Conservation (phyloP, 2,888 invertebrate species). For the Lacanobia oleracea region DNA sequence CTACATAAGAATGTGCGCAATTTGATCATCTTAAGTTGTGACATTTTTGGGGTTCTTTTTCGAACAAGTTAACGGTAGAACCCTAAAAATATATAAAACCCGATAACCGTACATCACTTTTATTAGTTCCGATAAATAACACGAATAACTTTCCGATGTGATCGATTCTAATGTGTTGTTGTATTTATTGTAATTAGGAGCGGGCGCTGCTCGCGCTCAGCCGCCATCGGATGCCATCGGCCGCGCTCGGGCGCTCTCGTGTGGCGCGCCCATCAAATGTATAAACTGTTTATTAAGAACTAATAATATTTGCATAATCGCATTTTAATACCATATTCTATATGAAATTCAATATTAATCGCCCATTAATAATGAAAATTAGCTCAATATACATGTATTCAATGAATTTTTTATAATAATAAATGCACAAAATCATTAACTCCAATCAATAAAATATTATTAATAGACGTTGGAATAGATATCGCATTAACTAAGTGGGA, state of each 20-base stretch:
- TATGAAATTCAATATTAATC: conserved; percentile 88
- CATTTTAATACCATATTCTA: conserved; percentile 83
- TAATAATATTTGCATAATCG: conserved; percentile 90
- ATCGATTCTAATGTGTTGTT: conserved; percentile 88
- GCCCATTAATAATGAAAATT: conserved; percentile 86
- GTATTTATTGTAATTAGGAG: conserved; percentile 89
- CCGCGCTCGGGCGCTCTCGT: conserved; percentile 67
- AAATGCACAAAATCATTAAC: conserved; percentile 81
- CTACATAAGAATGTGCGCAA: conserved; percentile 24
- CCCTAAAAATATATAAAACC: conserved; percentile 79
- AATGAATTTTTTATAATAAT: conserved; percentile 78
- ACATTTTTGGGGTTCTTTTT: conserved; percentile 38
- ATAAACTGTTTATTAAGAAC: conserved; percentile 88
- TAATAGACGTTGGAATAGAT: conserved; percentile 74
- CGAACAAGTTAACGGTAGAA: conserved; percentile 61
- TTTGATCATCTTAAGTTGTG: conserved; percentile 5
- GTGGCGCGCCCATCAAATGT: conserved; percentile 84
- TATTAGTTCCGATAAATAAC: conserved; percentile 89
- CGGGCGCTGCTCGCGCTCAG: conserved; percentile 44
- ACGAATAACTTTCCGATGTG: conserved; percentile 86
- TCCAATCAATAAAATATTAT: conserved; percentile 81
- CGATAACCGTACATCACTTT: conserved; percentile 89
- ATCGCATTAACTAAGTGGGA: conserved; percentile 75
- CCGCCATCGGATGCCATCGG: conserved; percentile 3
- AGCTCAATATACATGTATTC: conserved; percentile 81